Evolutionary conservation across 2,113 vertebrate genomes (phyloP).

Genomic region (Pitta sordida): DNA sequence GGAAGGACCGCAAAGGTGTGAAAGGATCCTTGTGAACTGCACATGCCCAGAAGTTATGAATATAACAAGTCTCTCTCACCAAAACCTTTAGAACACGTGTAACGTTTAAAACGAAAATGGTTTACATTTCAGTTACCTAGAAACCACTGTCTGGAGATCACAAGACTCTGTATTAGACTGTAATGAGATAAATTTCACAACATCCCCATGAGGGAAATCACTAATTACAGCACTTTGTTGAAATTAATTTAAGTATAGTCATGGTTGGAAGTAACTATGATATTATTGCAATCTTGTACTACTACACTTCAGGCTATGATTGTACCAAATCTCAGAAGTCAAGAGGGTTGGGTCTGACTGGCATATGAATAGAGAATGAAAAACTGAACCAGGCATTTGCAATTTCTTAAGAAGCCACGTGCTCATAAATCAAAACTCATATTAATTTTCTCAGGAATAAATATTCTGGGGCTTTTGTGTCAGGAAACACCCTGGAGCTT

Average conservation of each 20-base stretch:
- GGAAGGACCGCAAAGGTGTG: background rate
- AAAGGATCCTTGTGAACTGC: background rate
- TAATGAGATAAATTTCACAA: conserved; percentile 17
- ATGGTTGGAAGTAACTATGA: background rate
- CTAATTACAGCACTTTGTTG: conserved; percentile 35
- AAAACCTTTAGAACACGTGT: background rate
- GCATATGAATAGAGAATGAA: background rate
- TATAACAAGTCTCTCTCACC: background rate
- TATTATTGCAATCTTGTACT: background rate
- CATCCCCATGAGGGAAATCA: background rate
- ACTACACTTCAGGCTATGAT: background rate
- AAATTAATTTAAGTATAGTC: background rate
- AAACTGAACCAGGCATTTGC: background rate
- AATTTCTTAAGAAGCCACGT: background rate
- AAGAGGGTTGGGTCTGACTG: background rate
- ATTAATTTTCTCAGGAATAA: background rate
- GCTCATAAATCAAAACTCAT: background rate
- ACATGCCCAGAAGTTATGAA: background rate
- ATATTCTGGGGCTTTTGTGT: background rate
- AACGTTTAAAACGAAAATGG: background rate
- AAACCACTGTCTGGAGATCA: background rate
- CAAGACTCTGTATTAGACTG: background rate
- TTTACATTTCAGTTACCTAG: background rate
- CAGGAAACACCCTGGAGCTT: background rate
- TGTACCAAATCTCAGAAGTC: background rate